These are phyloP conservation scores for Meleagris gallopavo DNA, from an alignment of 2,113 vertebrate genomes.

Conservation along the genomic window DNA sequence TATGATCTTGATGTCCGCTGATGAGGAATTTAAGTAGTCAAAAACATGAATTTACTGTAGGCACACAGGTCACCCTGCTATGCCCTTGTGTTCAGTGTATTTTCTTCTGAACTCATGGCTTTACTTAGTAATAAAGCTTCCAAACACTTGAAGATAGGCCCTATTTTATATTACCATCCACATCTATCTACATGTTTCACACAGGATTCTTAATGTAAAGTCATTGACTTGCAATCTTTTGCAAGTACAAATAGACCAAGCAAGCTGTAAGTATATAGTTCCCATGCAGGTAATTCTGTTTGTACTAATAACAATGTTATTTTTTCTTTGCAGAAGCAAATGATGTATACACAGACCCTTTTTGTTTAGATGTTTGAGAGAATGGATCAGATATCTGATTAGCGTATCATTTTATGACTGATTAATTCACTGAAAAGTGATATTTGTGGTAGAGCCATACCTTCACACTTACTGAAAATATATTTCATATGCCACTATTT, in stretches of 20 bases:
- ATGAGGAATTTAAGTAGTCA: not conserved
- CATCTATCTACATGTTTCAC: not conserved
- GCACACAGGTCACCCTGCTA: fast-evolving
- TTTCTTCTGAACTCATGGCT: not conserved
- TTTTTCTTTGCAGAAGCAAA: not conserved
- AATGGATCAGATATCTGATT: not conserved
- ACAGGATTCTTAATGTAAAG: not conserved
- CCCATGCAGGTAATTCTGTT: not conserved
- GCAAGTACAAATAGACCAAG: not conserved
- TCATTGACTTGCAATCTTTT: not conserved
- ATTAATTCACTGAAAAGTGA: not conserved
- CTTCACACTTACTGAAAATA: not conserved
- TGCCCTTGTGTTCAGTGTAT: not conserved
- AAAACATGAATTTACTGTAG: not conserved
- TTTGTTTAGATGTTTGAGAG: not conserved
- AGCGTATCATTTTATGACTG: not conserved
- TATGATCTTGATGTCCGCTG: not conserved
- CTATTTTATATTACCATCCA: not conserved
- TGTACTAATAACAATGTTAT: not conserved
- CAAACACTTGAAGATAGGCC: not conserved
- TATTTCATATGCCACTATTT: not conserved
- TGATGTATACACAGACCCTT: not conserved
- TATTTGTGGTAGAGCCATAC: not conserved
- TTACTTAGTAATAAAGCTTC: not conserved
- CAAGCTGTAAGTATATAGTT: not conserved